These are phyloP conservation scores for Enoplosus armatus DNA, from an alignment of 2,797 vertebrate genomes.

Conservation along the genomic window DNA sequence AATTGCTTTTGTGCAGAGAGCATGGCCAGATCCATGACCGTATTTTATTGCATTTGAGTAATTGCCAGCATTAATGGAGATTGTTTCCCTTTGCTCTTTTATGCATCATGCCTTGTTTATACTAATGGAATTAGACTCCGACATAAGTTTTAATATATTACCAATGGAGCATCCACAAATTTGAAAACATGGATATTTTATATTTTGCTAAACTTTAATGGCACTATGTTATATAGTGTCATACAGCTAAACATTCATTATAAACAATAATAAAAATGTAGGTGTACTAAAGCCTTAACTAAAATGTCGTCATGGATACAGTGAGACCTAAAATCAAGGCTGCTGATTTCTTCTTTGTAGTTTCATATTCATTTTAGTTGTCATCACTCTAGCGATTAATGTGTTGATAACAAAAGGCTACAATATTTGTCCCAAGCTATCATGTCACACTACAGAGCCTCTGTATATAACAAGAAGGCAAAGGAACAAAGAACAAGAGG, in stretches of 20 bases:
- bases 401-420: constrained; percentile 13
- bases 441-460: constrained; percentile 6
- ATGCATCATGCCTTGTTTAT: constrained; percentile 12
- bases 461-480: constrained; percentile 20
- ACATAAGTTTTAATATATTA: neutral
- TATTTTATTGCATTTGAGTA: constrained; percentile 32
- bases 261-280: neutral
- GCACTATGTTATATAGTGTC: neutral
- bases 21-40: constrained; percentile 15
- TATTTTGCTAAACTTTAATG: neutral
- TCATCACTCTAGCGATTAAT: constrained; percentile 7
- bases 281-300: neutral
- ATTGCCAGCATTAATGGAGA: constrained; percentile 28
- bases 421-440: constrained; percentile 18
- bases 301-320: neutral
- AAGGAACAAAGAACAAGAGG: constrained; percentile 5
- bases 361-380: constrained; percentile 1
- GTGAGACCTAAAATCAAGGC: neutral
- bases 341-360: neutral
- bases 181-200: constrained; percentile 13
- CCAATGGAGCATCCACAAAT: neutral
- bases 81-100: constrained; percentile 32
- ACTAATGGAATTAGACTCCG: constrained; percentile 32
- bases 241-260: neutral
- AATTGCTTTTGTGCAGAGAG: constrained; percentile 23